Conservation (phyloP, 2,113 vertebrate genomes). For the Loxodonta africana region DNA sequence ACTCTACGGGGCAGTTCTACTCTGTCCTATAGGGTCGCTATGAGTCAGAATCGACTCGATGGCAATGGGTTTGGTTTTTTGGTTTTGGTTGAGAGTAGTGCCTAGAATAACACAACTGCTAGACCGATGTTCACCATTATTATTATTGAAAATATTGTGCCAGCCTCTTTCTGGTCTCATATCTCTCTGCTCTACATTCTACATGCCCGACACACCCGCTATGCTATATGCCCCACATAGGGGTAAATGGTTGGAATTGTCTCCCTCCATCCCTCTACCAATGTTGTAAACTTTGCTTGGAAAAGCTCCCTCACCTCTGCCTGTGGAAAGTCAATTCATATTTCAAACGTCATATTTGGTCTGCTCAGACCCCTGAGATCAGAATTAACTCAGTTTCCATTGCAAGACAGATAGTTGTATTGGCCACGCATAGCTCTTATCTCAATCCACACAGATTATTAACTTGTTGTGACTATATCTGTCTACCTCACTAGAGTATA, state of each 20-base stretch:
- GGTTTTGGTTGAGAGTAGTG: background rate
- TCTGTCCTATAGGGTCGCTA: too few relatives aligned
- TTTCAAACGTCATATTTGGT: background rate
- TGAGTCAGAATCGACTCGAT: too few relatives aligned
- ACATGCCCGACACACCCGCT: background rate
- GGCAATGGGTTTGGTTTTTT: too few relatives aligned
- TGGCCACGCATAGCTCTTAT: background rate
- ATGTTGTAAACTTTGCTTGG: background rate
- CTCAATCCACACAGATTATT: background rate
- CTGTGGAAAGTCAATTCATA: background rate
- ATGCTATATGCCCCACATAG: fast-evolving
- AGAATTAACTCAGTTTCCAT: background rate
- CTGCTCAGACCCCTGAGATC: background rate
- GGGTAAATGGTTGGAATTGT: background rate
- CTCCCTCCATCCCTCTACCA: background rate
- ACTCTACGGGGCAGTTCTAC: too few relatives aligned
- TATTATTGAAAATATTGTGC: background rate
- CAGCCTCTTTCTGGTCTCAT: background rate
- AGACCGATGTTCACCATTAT: background rate
- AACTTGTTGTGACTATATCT: background rate
- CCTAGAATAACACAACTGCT: background rate
- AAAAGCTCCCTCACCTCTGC: background rate
- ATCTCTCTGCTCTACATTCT: background rate
- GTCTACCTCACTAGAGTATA: background rate
- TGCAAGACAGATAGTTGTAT: background rate